Evolutionary conservation across 1,140 invertebrate species (phyloP).

Genomic region (Solenopsis fugax): DNA sequence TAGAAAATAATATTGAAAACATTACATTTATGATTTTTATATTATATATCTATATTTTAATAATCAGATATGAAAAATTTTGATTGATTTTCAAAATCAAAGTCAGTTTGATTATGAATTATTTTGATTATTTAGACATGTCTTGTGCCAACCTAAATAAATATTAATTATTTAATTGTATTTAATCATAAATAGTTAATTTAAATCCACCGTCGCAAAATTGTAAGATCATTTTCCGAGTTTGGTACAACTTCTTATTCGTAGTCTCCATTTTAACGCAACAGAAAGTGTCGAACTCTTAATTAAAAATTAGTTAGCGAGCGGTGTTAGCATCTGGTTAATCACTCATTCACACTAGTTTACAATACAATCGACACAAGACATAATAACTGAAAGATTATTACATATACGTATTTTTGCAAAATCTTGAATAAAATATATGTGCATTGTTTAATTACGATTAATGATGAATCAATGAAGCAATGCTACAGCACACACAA

Average conservation of each 20-base stretch:
- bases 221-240: background rate
- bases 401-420: conserved; percentile 10
- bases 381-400: conserved; percentile 25
- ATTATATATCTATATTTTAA: background rate
- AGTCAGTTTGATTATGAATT: conserved; percentile 1
- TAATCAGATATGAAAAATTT: background rate
- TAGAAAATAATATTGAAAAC: background rate
- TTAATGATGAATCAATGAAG: conserved; percentile 20
- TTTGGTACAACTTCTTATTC: background rate
- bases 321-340: conserved; percentile 68
- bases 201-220: background rate
- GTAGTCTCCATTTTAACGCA: background rate
- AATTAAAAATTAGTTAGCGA: conserved; percentile 73
- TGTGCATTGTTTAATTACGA: conserved; percentile 16
- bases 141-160: conserved; percentile 13
- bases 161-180: conserved; percentile 1
- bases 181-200: background rate
- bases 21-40: background rate
- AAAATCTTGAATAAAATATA: conserved; percentile 43
- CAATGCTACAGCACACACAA: conserved; percentile 56
- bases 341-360: conserved; percentile 68
- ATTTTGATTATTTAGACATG: conserved; percentile 3
- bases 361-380: conserved; percentile 49
- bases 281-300: conserved; percentile 29
- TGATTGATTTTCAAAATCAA: background rate